Base-by-base conservation (phyloP, 30 jellyfish, hydroid and myxozoan species). In the Pseudorhiza aurosa region DNA sequence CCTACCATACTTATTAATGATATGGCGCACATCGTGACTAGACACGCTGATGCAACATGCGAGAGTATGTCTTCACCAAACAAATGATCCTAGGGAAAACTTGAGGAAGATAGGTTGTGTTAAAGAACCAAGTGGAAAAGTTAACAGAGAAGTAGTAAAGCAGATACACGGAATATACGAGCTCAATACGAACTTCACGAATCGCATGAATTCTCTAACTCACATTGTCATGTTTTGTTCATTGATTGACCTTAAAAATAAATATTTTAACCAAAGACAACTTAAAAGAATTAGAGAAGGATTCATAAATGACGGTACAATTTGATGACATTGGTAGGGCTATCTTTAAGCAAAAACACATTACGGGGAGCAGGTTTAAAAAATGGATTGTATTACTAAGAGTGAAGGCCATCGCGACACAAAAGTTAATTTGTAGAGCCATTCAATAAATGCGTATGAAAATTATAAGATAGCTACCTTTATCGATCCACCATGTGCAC, bases 21-120 rank as follows among this genome's bases (percentile, higher is more conserved):
- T 37, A 69, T 83, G 95, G 88, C 87, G 27, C 87, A 83, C 77
- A 83, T 83, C 68, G 77, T 83, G 17, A 88, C 82, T 26, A 62
- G 30, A 8, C 83, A 69, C 53, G 82, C 95, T 0, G 65, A 43
- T 4, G 69, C 37, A 8, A 72, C 81, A 17, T 58, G 29, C 1
- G 81, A 58, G 30, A 77, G 60, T 59, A 63, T 59, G 32, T 10
- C 60, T 77, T 40, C 81, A 77, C 59, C 59, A 77, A 40, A 17
- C 81, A 8, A 27, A 22, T 1, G n/a, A 50, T 39, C 42, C 29
- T 1, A 49, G 1, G 1, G 89, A 58, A 47, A 58, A 58, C 1
- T 44, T 77, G 5, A 24, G 89, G 49, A 35, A 81, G 30, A 77
- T 77, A 28, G 76, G 65, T 10, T 74, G 87, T 49, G 68, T 77